Conservation (phyloP, 2,797 vertebrate genomes). For the Neosalanx taihuensis region DNA sequence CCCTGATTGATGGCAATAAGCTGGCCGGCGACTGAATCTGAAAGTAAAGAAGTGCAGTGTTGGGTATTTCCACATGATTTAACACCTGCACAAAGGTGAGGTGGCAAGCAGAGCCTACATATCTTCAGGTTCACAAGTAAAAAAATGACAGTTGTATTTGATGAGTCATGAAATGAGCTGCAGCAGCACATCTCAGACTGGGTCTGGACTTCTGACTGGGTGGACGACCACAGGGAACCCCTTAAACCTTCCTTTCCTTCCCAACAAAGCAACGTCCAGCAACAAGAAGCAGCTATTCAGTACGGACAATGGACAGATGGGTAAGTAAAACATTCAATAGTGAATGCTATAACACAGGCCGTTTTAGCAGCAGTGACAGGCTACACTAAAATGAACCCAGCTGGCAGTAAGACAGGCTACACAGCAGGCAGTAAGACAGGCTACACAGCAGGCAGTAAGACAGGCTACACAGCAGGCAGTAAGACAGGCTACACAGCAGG, state of each 20-base stretch:
- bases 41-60: conserved; percentile 17
- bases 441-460: no score
- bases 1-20: conserved; percentile 25
- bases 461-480: neutral
- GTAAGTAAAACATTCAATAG: neutral
- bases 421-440: no score
- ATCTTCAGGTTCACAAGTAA: conserved; percentile 11
- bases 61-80: conserved; percentile 31
- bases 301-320: neutral
- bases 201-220: no score
- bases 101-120: neutral
- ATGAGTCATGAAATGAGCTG: conserved; percentile 3
- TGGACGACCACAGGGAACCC: conserved; percentile 2
- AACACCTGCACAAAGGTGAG: neutral
- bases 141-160: conserved; percentile 19
- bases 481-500: neutral
- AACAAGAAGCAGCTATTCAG: neutral
- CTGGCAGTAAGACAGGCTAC: no score
- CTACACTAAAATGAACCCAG: neutral
- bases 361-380: neutral
- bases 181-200: neutral
- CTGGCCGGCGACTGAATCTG: conserved; percentile 23
- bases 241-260: conserved; percentile 15
- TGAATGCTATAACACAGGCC: neutral
- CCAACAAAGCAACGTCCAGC: neutral